Base-by-base conservation (phyloP, 2,888 invertebrate genomes). In the Anarsia innoxiella region DNA sequence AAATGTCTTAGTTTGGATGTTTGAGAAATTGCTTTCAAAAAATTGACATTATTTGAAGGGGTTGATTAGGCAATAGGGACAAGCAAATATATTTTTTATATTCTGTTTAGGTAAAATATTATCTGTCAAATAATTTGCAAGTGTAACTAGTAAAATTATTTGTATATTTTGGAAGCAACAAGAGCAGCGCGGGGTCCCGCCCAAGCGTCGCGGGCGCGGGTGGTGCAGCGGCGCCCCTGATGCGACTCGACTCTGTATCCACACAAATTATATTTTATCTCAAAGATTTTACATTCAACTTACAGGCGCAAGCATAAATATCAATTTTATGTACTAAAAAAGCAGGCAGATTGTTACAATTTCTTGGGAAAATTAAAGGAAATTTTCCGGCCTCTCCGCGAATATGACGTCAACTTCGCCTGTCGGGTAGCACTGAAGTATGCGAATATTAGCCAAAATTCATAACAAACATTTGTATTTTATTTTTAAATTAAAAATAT, bases 251-350 rank as follows among this genome's bases (percentile, higher is more conserved):
- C 51, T 51, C 51, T 48, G 53, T n/a, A n/a, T n/a, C n/a, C n/a
- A n/a, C n/a, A n/a, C n/a, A n/a, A n/a, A n/a, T n/a, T n/a, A n/a
- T n/a, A n/a, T n/a, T n/a, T n/a, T n/a, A n/a, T n/a, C n/a, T n/a
- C n/a, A n/a, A n/a, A n/a, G n/a, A n/a, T n/a, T n/a, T 72, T 60
- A 40, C 46, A 37, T 35, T 46, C 58, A 47, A 46, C 40, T 41
- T 40, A 49, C 65, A 83, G 83, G 83, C 83, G 83, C 83, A 83
- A 69, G 65, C 63, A 65, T 53, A 36, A 47, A 48, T 53, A 56
- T 59, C 46, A 45, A 30, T 41, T 51, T 55, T 48, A 44, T 49
- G 23, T 19, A 49, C 49, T 48, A 53, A 70, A 68, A 65, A 43
- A 13, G 9, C 10, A 10, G 15, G 59, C 59, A 66, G 50, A 41